phyloP scores from a whole-genome alignment of 1,140 invertebrate genomes.

The Papilio dardanus region DNA sequence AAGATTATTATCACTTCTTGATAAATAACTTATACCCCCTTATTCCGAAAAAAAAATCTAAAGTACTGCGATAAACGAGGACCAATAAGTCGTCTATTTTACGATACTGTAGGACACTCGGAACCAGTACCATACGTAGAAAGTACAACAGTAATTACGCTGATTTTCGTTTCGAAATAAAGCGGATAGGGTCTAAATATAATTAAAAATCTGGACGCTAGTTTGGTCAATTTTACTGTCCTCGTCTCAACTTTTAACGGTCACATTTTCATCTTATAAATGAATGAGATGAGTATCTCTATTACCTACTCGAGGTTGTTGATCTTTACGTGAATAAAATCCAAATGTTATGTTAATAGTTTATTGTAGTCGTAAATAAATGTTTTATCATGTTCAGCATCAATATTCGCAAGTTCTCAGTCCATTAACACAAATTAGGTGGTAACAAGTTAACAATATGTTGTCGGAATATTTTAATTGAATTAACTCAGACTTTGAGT shows the following conservation, averaged over 20 bases:
- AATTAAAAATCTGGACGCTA: too few relatives aligned
- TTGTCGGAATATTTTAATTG: neutral
- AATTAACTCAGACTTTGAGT: neutral
- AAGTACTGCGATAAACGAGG: too few relatives aligned
- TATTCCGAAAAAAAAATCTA: too few relatives aligned
- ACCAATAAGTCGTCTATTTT: too few relatives aligned
- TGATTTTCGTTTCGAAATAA: too few relatives aligned
- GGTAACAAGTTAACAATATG: neutral
- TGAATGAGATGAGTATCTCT: neutral
- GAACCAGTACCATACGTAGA: too few relatives aligned
- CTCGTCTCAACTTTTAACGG: neutral
- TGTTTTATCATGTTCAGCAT: neutral
- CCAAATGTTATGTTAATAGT: neutral
- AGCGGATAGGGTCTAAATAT: too few relatives aligned
- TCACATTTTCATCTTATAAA: neutral
- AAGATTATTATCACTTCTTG: neutral
- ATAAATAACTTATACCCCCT: constrained; percentile 1
- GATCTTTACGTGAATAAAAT: neutral
- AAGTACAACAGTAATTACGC: neutral
- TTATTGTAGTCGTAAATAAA: neutral
- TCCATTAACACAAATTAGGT: neutral
- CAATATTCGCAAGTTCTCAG: neutral
- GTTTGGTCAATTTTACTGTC: neutral
- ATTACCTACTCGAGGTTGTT: neutral
- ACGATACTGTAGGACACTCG: too few relatives aligned